Percentiles rank a stretch among this genome's conserved stretches.
Conservation (phyloP, 2,113 vertebrate species). For the Bambusicola thoracicus region DNA sequence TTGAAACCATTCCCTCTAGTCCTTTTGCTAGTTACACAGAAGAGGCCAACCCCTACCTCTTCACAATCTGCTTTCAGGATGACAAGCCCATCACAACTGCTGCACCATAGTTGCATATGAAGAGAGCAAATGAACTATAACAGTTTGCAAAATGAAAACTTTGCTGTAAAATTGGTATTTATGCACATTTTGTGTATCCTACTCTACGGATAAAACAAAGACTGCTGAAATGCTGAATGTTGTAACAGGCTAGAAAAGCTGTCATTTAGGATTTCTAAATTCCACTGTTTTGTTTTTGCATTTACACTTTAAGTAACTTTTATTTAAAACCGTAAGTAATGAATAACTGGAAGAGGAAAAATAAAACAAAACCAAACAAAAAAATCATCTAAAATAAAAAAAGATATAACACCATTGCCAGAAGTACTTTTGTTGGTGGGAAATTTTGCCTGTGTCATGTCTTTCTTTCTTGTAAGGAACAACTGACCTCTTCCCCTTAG, state of each 20-base stretch:
- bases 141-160: background rate
- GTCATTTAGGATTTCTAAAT: background rate
- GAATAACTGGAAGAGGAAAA: background rate
- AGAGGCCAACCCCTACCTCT: too few species aligned
- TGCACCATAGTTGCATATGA: accelerated
- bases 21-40: too few species aligned
- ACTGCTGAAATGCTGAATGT: background rate
- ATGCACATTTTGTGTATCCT: background rate
- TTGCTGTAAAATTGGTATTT: background rate
- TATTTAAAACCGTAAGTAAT: background rate
- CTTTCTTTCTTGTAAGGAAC: background rate
- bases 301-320: background rate
- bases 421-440: background rate
- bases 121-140: background rate
- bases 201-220: background rate
- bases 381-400: background rate
- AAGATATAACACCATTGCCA: background rate
- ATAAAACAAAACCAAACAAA: background rate
- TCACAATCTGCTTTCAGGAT: too few species aligned
- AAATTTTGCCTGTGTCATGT: background rate
- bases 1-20: too few species aligned
- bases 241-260: background rate
- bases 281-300: background rate
- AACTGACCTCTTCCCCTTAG: background rate
- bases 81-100: background rate